Base-by-base conservation (phyloP, 30 jellyfish, hydroid and myxozoan species). In the Cassiopea xamachana region DNA sequence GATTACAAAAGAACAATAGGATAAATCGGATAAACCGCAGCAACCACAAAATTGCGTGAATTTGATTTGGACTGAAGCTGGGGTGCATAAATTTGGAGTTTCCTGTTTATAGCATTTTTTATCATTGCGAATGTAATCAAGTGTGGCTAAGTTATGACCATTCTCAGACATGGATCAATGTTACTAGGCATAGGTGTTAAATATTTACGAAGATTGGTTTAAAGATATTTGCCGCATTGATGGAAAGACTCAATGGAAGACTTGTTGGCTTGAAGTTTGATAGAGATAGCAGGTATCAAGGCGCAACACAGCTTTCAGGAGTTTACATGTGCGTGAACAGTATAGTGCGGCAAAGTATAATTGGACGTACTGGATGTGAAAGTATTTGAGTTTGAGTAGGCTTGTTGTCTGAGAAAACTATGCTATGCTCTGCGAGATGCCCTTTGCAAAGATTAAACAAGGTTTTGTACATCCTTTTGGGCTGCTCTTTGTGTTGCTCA, bases 401-500 rank as follows among this genome's bases (percentile, higher is more conserved):
- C 15, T 7, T 17, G 43, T 64, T 2, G 6, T 13, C 27, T 16
- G 2, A 17, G 74, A 17, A 7, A 9, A 68, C 27, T 82, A 68
- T 82, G 82, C 48, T 16, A 68, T 82, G 82, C 72, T 27, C 71
- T 67, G 72, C 55, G 49, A 46, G 80, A 62, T 82, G 90, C 70
- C 81, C 82, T 18, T 9, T 70, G 73, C 82, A 62, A 68, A 82
- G 69, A 76, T 69, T 87, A 39, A 76, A 87, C 45, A 60, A 80
- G 17, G 51, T 87, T 50, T 55, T 87, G 89, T 80, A 74, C 77
- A 51, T 87, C 12, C 70, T 87, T 70, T 60, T 87, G 9, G 89
- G 77, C 2, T 87, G 94, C 79, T 87, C 94, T 13, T 64, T 87
- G 44, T 73, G 94, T n/a, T 87, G 94, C 80, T 76, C 94, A 27